Evolutionary conservation across 1,140 invertebrate species (phyloP).

Genomic region (Formica selysi): DNA sequence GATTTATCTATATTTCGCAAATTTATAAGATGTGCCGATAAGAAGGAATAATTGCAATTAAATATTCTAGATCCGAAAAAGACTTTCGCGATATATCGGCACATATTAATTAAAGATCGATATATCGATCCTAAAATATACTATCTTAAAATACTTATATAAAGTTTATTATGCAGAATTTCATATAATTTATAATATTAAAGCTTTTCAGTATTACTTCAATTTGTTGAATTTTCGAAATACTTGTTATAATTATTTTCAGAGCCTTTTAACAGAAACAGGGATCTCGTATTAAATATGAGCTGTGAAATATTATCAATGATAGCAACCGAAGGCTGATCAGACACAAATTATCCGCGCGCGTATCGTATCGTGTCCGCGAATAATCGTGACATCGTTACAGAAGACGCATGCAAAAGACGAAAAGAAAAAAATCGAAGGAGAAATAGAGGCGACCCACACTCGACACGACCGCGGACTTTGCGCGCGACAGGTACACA

Average conservation of each 20-base stretch:
- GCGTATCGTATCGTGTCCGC: slow-evolving; percentile 9
- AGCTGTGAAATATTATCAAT: slow-evolving; percentile 20
- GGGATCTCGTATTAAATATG: not conserved
- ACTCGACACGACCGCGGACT: slow-evolving; percentile 4
- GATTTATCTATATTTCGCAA: not conserved
- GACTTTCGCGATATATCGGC: no score
- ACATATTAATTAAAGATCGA: no score
- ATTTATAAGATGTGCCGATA: no score
- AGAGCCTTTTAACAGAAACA: not conserved
- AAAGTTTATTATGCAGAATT: not conserved
- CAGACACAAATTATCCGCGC: slow-evolving; percentile 22
- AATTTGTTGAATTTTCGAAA: not conserved
- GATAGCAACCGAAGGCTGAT: slow-evolving; percentile 15
- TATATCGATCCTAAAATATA: no score
- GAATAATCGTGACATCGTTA: slow-evolving; percentile 36
- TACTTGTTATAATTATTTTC: not conserved
- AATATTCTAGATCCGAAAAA: no score
- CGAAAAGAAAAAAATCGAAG: not conserved
- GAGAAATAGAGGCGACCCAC: slow-evolving; percentile 48
- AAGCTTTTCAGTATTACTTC: not conserved
- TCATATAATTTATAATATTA: not conserved
- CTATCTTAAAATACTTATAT: no score
- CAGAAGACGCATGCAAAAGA: not conserved
- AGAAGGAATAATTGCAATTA: no score
- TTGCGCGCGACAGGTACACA: slow-evolving; percentile 37